Base-by-base conservation (phyloP, 2,888 invertebrate species). In the Halocaridina rubra region DNA sequence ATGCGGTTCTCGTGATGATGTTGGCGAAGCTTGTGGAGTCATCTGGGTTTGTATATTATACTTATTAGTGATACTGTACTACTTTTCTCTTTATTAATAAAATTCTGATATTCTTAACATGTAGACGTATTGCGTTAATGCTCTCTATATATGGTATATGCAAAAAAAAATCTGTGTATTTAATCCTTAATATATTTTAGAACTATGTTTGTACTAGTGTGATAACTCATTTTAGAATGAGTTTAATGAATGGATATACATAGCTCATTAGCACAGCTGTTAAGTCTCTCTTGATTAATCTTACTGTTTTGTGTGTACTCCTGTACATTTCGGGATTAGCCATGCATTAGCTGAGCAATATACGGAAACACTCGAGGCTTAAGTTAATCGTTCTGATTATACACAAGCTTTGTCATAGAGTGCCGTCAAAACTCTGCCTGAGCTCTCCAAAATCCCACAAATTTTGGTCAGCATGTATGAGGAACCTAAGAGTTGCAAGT, bases 401-500 rank as follows among this genome's bases (percentile, higher is more conserved):
- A 74, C 46, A 0, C 72, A 79, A 24, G 79, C 61, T 7, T 72
- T 59, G 3, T 72, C 78, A 2, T 79, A 74, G 7, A 74, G 80
- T 22, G 84, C 84, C 29, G 84, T 84, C 13, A 74, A 53, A 24
- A 46, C 53, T 16, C 24, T 84, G 57, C 74, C 84, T n/a, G 75
- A 79, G 32, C 39, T 61, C 16, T 61, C 84, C 3, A 78, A 74
- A 8, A 64, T 75, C 33, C 84, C 74, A 22, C 61, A 79, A n/a
- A 79, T 79, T 22, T 84, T 84, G 19, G 79, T 84, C 33, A 69
- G 27, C 29, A 84, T 79, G 22, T 84, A 84, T 72, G 67, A 80
- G 53, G 84, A 84, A 61, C 84, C 79, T 57, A 84, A 84, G 67
- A 84, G 80, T 57, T 53, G 84, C 74, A 84, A 84, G 84, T 84